Evolutionary conservation across 2,797 vertebrate species (phyloP).

Genomic region (Strix occidentalis): DNA sequence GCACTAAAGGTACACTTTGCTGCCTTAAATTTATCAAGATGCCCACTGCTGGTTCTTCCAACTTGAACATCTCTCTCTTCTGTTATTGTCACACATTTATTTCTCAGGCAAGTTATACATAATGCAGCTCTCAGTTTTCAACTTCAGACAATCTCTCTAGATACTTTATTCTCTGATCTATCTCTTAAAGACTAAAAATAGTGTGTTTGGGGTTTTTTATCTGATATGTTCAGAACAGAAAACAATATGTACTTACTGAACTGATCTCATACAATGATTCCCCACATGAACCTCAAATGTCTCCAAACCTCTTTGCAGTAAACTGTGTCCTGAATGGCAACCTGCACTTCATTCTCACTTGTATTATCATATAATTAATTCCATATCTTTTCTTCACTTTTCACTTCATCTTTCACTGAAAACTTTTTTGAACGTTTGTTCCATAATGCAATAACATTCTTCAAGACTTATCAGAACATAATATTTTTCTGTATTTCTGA

Average conservation of each 20-base stretch:
- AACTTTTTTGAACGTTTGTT: rapidly evolving
- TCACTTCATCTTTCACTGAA: background rate
- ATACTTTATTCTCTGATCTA: background rate
- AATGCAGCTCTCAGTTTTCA: background rate
- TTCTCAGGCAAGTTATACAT: background rate
- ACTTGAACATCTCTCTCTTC: background rate
- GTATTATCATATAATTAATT: background rate
- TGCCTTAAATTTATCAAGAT: background rate
- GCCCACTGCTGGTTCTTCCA: background rate
- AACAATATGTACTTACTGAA: background rate
- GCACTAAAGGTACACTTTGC: background rate
- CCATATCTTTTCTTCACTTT: background rate
- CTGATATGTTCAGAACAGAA: background rate
- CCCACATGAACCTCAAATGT: background rate
- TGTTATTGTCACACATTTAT: background rate
- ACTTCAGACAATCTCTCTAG: background rate
- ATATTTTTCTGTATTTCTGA: background rate
- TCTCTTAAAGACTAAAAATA: background rate
- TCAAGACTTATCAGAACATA: background rate
- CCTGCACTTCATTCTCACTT: background rate
- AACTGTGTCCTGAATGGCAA: background rate
- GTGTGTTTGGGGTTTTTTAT: background rate
- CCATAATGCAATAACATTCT: background rate
- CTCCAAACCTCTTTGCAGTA: background rate
- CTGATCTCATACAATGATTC: background rate